Conservation (phyloP, 37 sponge, comb jelly and placozoan genomes). For the Chondrilla cf. caribensis region DNA sequence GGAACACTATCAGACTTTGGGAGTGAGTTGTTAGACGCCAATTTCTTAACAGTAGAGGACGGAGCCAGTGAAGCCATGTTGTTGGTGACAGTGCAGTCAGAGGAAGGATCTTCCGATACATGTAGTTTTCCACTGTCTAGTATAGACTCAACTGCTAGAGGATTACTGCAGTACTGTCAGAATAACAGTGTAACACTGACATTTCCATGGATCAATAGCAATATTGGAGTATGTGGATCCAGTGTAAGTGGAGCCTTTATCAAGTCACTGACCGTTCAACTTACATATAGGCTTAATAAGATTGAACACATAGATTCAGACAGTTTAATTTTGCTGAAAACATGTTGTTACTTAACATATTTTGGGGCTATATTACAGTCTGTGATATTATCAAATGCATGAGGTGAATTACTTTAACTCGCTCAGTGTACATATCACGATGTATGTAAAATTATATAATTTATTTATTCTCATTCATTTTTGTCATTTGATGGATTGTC, state of each 20-base stretch:
- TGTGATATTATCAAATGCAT: too few relatives aligned
- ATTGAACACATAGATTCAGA: too few relatives aligned
- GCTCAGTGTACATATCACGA: too few relatives aligned
- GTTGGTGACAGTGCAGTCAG: not conserved
- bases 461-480: too few relatives aligned
- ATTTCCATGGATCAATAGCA: not conserved
- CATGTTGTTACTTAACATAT: too few relatives aligned
- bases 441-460: too few relatives aligned
- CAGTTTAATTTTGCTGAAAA: too few relatives aligned
- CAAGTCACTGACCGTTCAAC: too few relatives aligned
- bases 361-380: too few relatives aligned
- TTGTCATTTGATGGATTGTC: too few relatives aligned
- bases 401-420: too few relatives aligned
- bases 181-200: not conserved
- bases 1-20: not conserved
- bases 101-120: not conserved
- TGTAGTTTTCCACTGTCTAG: slow-evolving; percentile 17
- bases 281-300: too few relatives aligned
- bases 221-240: not conserved
- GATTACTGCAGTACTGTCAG: not conserved
- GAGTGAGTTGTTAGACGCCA: not conserved
- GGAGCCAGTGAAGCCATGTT: not conserved
- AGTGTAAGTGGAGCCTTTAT: slow-evolving; percentile 6
- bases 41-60: not conserved
- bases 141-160: not conserved